phyloP scores from a whole-genome alignment of 2,888 invertebrate genomes.

The Patella pellucida region DNA sequence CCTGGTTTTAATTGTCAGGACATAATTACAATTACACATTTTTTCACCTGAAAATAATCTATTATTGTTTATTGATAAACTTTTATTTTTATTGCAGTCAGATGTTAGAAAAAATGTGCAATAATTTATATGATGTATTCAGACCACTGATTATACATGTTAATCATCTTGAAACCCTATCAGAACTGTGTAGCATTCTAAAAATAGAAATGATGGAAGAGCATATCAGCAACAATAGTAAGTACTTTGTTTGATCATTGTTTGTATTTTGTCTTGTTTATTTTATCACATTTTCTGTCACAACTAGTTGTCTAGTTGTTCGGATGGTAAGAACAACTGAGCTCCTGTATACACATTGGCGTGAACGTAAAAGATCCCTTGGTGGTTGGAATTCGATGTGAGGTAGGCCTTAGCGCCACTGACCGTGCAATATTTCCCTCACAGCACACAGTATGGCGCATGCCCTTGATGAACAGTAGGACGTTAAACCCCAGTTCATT shows the following conservation, averaged over 20 bases:
- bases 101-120: slow-evolving; percentile 88
- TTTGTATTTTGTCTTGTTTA: background rate
- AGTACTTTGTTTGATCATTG: slow-evolving; percentile 62
- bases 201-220: slow-evolving; percentile 86
- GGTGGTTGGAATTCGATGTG: too few relatives aligned
- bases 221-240: slow-evolving; percentile 86
- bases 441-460: too few relatives aligned
- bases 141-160: slow-evolving; percentile 95
- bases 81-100: slow-evolving; percentile 58
- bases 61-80: background rate
- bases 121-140: slow-evolving; percentile 89
- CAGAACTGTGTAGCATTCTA: slow-evolving; percentile 92
- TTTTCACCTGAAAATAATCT: background rate
- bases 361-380: too few relatives aligned
- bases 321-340: too few relatives aligned
- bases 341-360: too few relatives aligned
- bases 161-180: slow-evolving; percentile 95
- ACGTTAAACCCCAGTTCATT: background rate
- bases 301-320: too few relatives aligned
- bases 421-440: too few relatives aligned
- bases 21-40: background rate
- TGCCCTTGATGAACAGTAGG: background rate
- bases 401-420: too few relatives aligned
- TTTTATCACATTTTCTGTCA: too few relatives aligned
- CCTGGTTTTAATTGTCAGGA: too few relatives aligned